Conservation (phyloP, 1,140 invertebrate species). For the Drosophila jambulina region DNA sequence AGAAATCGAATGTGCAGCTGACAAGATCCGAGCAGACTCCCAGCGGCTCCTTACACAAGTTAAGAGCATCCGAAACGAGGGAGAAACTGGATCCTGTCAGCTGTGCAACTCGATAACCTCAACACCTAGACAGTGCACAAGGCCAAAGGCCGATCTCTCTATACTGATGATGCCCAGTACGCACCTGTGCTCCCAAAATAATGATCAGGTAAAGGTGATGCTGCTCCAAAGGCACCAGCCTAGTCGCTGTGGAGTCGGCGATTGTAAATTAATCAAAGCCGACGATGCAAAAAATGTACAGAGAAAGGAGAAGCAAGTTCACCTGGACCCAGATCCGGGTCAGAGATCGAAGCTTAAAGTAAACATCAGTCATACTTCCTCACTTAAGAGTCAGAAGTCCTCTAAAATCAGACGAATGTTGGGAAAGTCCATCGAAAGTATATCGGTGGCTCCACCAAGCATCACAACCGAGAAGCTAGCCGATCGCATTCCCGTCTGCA, state of each 20-base stretch:
- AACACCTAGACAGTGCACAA: background rate
- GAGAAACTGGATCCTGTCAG: background rate
- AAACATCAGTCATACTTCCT: background rate
- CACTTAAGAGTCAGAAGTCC: background rate
- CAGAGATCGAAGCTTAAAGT: too few species aligned
- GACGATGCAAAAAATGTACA: background rate
- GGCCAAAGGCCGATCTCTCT: background rate
- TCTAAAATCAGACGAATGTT: too few species aligned
- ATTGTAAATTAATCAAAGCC: background rate
- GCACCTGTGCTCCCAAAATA: background rate
- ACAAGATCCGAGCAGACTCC: background rate
- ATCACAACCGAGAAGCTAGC: background rate
- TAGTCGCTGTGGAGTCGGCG: background rate
- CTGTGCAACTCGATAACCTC: background rate
- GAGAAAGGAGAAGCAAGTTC: background rate
- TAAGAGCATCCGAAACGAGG: background rate
- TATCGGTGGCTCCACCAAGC: too few species aligned
- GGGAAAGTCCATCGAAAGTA: background rate
- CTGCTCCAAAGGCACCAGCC: background rate
- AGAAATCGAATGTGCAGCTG: conserved; percentile 32
- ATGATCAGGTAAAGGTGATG: conserved; percentile 6
- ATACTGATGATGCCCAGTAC: conserved; percentile 8
- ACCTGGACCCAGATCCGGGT: accelerated
- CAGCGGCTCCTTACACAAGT: background rate
- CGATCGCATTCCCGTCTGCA: conserved; percentile 25